phyloP scores from a whole-genome alignment of 2,113 vertebrate genomes.

The Sphaerodactylus townsendi region DNA sequence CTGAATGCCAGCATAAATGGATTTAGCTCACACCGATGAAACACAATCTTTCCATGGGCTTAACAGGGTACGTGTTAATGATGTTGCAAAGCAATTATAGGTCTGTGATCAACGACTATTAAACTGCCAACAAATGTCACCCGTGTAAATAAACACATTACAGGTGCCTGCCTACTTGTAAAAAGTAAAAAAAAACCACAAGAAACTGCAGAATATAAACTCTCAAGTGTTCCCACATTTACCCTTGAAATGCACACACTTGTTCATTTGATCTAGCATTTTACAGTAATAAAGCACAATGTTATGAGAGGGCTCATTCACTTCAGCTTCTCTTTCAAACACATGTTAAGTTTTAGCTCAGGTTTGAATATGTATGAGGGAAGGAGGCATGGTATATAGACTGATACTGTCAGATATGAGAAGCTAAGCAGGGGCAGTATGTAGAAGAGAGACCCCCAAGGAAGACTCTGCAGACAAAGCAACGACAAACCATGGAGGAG shows the following conservation, averaged over 20 bases:
- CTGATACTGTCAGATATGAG: too few species aligned
- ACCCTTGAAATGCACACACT: neutral
- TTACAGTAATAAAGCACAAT: neutral
- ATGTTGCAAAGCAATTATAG: constrained; percentile 39
- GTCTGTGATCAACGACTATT: constrained; percentile 39
- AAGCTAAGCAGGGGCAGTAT: too few species aligned
- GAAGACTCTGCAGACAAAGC: too few species aligned
- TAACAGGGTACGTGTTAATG: constrained; percentile 48
- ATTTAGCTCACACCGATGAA: constrained; percentile 42
- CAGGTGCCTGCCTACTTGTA: neutral
- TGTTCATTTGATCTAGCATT: neutral
- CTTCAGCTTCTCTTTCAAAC: neutral
- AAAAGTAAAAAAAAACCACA: neutral
- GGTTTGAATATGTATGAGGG: too few species aligned
- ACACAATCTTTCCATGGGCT: constrained; percentile 28
- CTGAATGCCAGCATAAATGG: constrained; percentile 28
- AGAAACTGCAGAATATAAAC: neutral
- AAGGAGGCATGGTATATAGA: too few species aligned
- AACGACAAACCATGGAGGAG: too few species aligned
- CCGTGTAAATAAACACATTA: neutral
- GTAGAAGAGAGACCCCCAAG: too few species aligned
- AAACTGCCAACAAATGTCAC: constrained; percentile 1
- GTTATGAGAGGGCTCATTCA: too few species aligned
- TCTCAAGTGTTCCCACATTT: neutral
- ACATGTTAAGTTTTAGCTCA: neutral